Conservation (phyloP, 2,113 vertebrate species). For the Cephalopterus ornatus region DNA sequence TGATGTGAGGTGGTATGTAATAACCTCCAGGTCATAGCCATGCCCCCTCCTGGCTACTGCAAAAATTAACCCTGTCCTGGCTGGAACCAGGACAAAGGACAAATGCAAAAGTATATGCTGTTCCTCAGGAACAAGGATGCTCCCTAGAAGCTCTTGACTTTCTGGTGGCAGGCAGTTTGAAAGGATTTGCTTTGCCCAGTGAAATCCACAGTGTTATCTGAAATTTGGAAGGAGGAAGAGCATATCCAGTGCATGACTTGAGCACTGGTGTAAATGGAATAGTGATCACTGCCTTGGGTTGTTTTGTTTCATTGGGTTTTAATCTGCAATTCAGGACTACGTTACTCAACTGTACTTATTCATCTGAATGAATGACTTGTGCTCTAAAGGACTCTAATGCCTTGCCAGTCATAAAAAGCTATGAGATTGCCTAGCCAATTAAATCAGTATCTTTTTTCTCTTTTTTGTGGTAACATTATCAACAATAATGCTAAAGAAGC, state of each 20-base stretch:
- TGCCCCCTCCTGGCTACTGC: background rate
- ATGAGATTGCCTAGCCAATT: slow-evolving; percentile 38
- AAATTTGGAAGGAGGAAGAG: background rate
- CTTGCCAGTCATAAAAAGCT: background rate
- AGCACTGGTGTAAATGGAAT: background rate
- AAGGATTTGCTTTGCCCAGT: background rate
- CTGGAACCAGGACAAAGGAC: background rate
- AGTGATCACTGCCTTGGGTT: background rate
- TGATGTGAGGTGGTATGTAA: background rate
- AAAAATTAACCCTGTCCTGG: background rate
- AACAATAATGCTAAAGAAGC: background rate
- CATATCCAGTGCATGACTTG: background rate
- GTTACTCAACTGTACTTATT: background rate
- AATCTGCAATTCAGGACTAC: background rate
- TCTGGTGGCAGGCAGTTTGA: background rate
- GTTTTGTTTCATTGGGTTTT: background rate
- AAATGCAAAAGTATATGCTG: background rate
- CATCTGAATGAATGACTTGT: background rate
- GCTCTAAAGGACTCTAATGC: background rate
- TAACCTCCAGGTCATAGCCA: background rate
- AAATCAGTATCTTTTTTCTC: slow-evolving; percentile 1
- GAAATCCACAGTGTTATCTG: background rate
- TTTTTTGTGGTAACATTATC: slow-evolving; percentile 13
- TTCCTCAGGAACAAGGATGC: background rate
- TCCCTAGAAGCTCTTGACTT: background rate